Evolutionary conservation across 2,113 vertebrate species (phyloP), one percentile per base, ranked within the genome.

Genomic region (Otis tarda): DNA sequence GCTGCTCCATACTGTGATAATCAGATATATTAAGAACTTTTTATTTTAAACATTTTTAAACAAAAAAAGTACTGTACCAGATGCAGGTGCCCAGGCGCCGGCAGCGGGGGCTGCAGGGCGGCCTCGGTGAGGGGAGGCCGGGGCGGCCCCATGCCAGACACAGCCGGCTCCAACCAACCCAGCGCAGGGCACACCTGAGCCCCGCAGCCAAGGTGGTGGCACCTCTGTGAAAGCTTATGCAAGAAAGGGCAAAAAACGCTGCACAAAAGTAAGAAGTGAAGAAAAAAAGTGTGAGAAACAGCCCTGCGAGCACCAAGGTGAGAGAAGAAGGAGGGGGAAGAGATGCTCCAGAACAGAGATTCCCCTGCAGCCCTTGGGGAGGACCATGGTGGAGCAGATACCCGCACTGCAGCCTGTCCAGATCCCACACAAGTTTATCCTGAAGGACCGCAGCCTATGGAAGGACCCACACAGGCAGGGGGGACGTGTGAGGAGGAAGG

Each of bases 191-290:
- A 1, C 0, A 2, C 15, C 52, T 31, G 16, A 14, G 43, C 23
- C 49, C 21, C 0, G 0, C 14, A 28, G 67, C 7, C 24, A 1
- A 0, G 2, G 4, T 9, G 2, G 9, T 2, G 22, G 28, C 0
- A 1, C 27, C n/a, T 33, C 0, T 0, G 7, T 9, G 35, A 13
- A 11, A 31, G 7, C 0, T 0, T 12, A 4, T 8, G 10, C 19
- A 35, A 69, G 27, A 30, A 83, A 35, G 14, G 14, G 9, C 3
- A 78, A 57, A 86, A 74, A 69, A 17, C 0, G 0, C 9, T 47
- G n/a, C 30, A 24, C 7, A 24, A 22, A 68, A 50, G 4, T 28
- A 19, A 69, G 5, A 21, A 20, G 12, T 24, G 9, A 61, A 27
- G 53, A 9, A 30, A 24, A 59, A 24, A 4, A 3, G 6, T 13